A percentile compares a stretch with the other conserved stretches of the same genome.
Conservation (phyloP, 2,888 invertebrate species). For the Caenorhabditis sp. region DNA sequence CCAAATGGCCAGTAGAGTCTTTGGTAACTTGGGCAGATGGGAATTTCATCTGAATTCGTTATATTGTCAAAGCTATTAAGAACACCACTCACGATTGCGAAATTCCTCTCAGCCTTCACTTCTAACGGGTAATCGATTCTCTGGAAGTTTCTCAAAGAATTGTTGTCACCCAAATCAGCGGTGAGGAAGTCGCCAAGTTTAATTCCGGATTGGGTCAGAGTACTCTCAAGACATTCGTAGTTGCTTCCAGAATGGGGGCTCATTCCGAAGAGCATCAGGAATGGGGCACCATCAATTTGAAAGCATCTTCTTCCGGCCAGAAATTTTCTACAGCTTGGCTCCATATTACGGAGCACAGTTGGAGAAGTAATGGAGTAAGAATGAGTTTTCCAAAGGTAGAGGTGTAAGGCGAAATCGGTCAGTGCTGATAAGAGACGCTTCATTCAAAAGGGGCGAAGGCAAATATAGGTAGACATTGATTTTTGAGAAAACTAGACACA, state of each 20-base stretch:
- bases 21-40: background rate
- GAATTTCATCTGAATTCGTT: constrained; percentile 4
- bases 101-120: background rate
- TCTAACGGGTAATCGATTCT: background rate
- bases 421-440: background rate
- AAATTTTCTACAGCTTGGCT: too few species aligned
- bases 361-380: too few species aligned
- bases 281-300: background rate
- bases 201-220: background rate
- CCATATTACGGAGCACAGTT: too few species aligned
- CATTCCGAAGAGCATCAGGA: background rate
- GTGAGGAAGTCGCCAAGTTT: constrained; percentile 1
- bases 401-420: background rate
- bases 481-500: too few species aligned
- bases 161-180: background rate
- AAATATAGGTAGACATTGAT: background rate
- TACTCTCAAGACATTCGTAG: background rate
- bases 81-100: background rate
- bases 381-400: too few species aligned
- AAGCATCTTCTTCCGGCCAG: constrained; percentile 13
- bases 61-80: background rate
- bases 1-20: background rate
- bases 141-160: background rate
- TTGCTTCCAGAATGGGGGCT: background rate
- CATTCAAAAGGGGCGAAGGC: background rate